These are phyloP conservation scores for Parus major DNA, from an alignment of 2,113 vertebrate genomes.

Conservation along the genomic window DNA sequence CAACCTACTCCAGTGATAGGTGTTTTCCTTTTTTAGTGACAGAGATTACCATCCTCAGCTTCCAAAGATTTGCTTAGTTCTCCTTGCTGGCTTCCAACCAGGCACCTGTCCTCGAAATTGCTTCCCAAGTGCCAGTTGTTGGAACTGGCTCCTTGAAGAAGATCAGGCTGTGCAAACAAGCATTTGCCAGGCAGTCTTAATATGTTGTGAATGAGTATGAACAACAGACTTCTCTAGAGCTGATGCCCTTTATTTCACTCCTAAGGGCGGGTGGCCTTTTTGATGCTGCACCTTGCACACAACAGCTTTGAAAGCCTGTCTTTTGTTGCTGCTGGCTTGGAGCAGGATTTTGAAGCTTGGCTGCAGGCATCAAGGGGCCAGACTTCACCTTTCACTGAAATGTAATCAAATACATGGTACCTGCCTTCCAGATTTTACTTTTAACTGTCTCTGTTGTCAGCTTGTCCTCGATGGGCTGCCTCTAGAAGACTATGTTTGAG, in stretches of 20 bases:
- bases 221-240: not conserved
- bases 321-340: not conserved
- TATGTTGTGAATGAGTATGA: not conserved
- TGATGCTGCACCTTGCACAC: not conserved
- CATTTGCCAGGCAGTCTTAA: not conserved
- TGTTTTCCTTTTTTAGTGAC: not conserved
- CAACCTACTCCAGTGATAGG: not conserved
- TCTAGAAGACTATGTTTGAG: not conserved
- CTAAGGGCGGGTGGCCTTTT: not conserved
- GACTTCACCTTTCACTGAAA: not conserved
- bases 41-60: not conserved
- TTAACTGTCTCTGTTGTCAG: not conserved
- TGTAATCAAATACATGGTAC: accelerated
- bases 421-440: not conserved
- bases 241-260: not conserved
- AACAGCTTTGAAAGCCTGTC: not conserved
- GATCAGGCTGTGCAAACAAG: not conserved
- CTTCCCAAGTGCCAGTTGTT: not conserved
- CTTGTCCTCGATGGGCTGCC: not conserved
- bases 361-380: not conserved
- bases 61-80: not conserved
- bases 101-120: not conserved
- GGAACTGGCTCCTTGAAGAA: not conserved
- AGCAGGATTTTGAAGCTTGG: not conserved
- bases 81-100: not conserved